Conservation (phyloP, 2,797 vertebrate species). For the Melopsittacus undulatus region DNA sequence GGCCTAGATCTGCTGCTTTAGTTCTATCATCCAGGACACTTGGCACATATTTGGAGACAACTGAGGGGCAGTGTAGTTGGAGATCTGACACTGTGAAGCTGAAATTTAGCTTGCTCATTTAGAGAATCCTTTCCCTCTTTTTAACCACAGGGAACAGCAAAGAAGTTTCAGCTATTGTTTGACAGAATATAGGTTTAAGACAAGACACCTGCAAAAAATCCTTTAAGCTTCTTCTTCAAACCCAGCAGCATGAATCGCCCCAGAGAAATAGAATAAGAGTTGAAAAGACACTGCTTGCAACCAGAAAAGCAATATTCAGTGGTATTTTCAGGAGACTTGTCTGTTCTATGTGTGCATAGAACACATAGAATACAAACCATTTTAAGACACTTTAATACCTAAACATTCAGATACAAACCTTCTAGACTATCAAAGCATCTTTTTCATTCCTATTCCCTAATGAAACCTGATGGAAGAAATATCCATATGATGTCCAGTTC, state of each 20-base stretch:
- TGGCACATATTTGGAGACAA: background rate
- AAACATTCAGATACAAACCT: background rate
- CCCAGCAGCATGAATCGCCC: background rate
- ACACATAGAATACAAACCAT: background rate
- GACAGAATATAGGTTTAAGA: background rate
- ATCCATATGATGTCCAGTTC: background rate
- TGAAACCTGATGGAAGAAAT: background rate
- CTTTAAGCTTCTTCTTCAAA: background rate
- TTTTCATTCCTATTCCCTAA: background rate
- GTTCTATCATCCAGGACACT: background rate
- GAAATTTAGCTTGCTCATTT: background rate
- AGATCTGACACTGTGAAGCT: background rate
- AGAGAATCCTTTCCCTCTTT: background rate
- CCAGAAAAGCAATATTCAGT: background rate
- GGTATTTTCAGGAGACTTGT: background rate
- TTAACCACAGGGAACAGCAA: background rate
- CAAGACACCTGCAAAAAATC: conserved; percentile 11
- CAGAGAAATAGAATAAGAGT: background rate
- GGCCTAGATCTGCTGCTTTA: background rate
- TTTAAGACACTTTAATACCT: background rate
- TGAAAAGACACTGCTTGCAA: background rate
- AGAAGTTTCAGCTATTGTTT: background rate
- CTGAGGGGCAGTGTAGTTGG: background rate
- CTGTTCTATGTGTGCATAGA: background rate
- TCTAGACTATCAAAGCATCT: background rate